Conservation (phyloP, 2,113 vertebrate species). For the Marmota flaviventris region DNA sequence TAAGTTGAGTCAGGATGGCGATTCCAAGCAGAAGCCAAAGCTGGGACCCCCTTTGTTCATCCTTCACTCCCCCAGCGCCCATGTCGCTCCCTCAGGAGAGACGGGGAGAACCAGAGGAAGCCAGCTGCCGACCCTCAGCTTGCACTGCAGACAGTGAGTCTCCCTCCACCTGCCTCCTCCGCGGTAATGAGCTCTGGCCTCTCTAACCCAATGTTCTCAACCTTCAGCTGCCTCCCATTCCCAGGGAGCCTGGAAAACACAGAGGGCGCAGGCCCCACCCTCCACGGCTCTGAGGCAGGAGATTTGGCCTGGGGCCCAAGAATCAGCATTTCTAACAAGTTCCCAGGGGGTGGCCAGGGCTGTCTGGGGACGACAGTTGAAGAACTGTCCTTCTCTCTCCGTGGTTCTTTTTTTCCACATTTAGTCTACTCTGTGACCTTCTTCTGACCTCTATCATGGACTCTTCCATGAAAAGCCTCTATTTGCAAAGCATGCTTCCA, state of each 20-base stretch:
- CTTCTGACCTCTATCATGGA: conserved; percentile 36
- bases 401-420: neutral
- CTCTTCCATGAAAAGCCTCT: conserved; percentile 49
- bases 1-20: too few species aligned
- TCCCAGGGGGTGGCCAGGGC: neutral
- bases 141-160: too few species aligned
- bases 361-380: neutral
- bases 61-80: neutral
- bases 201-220: neutral
- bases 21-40: fast-evolving
- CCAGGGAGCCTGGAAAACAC: neutral
- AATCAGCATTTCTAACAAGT: neutral
- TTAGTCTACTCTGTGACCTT: conserved; percentile 51
- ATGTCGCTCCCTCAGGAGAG: neutral
- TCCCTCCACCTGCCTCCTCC: neutral
- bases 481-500: conserved; percentile 39
- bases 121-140: too few species aligned
- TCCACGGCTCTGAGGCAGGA: neutral
- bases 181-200: fast-evolving
- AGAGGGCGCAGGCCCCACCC: neutral
- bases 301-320: neutral
- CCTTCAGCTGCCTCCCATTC: neutral
- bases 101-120: neutral
- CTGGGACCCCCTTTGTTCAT: fast-evolving
- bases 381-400: neutral